Evolutionary conservation across 2,797 vertebrate species (phyloP).

Genomic region (Ispidina picta): DNA sequence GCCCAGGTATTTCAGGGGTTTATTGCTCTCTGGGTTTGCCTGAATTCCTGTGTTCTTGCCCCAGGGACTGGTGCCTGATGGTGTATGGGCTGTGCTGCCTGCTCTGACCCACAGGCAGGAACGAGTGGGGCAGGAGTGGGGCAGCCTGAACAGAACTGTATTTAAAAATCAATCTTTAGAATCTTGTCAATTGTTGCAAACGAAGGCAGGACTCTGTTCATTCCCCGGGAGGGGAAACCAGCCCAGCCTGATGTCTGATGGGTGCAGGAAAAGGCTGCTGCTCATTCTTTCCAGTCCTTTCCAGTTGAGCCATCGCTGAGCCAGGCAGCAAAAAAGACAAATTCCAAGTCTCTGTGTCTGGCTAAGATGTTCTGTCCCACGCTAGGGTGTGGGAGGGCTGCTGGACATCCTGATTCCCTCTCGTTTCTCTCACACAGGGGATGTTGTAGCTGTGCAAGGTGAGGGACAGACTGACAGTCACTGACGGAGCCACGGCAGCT

Average conservation of each 20-base stretch:
- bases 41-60: not conserved
- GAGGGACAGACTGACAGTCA: not conserved
- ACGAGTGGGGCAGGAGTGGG: not conserved
- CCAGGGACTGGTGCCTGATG: not conserved
- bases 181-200: not conserved
- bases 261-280: fast-evolving
- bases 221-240: not conserved
- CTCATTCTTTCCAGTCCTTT: not conserved
- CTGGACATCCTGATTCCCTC: not conserved
- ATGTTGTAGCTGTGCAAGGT: not conserved
- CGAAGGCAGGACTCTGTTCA: fast-evolving
- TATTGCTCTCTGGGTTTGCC: not conserved
- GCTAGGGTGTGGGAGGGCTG: not conserved
- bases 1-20: not conserved
- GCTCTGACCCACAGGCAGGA: fast-evolving
- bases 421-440: constrained; percentile 47
- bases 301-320: not conserved
- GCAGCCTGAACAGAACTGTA: fast-evolving
- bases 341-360: not conserved
- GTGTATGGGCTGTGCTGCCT: not conserved
- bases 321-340: not conserved
- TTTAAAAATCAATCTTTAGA: not conserved
- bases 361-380: not conserved
- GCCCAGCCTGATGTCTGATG: not conserved
- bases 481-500: not conserved